phyloP scores from a whole-genome alignment of 2,113 vertebrate genomes.

The Heterochromis multidens region DNA sequence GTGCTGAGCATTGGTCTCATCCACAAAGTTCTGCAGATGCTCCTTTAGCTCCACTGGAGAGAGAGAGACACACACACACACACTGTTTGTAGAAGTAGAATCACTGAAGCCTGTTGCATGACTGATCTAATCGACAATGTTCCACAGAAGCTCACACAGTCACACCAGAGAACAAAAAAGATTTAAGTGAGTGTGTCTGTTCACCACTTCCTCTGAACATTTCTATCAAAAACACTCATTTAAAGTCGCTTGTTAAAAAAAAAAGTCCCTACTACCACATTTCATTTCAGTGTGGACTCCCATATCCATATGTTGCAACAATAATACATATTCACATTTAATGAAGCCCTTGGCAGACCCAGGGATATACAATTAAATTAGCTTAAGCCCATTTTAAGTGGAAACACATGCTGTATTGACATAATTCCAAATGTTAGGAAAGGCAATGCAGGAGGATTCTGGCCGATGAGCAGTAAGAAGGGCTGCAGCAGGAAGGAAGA shows the following conservation, averaged over 20 bases:
- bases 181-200: background rate
- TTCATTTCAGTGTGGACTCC: background rate
- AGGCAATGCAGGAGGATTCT: background rate
- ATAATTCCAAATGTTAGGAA: background rate
- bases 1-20: constrained; percentile 81
- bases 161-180: background rate
- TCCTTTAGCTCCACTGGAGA: constrained; percentile 88
- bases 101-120: background rate
- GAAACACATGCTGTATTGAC: background rate
- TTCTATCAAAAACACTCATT: background rate
- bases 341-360: background rate
- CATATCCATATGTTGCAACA: background rate
- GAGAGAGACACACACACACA: background rate
- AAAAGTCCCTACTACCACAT: background rate
- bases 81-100: background rate
- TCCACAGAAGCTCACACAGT: background rate
- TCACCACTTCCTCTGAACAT: background rate
- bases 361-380: background rate
- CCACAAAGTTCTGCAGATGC: constrained; percentile 85
- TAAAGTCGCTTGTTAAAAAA: background rate
- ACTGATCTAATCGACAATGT: background rate
- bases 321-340: background rate
- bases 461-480: background rate
- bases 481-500: background rate
- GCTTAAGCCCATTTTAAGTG: background rate